phyloP scores from a whole-genome alignment of 2,888 invertebrate species.

The Acanthoscelides obtectus region DNA sequence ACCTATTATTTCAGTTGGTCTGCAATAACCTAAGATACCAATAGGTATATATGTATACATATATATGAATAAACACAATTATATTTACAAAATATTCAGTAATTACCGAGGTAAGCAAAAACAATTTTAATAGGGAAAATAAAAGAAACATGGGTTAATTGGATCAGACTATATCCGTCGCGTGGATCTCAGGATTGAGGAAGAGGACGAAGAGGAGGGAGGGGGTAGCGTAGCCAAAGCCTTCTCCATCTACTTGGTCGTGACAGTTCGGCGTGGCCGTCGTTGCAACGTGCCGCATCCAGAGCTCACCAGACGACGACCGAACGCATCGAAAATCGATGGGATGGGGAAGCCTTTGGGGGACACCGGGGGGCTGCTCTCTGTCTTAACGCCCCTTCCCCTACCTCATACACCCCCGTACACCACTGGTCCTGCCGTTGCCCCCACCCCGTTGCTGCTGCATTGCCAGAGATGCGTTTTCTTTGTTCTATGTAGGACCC shows the following conservation, averaged over 20 bases:
- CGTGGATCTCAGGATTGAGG: neutral
- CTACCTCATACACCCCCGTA: neutral
- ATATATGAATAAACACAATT: too few species aligned
- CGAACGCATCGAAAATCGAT: neutral
- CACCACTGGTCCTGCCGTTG: neutral
- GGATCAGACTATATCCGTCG: neutral
- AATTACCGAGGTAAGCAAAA: too few species aligned
- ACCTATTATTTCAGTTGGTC: too few species aligned
- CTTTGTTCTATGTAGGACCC: neutral
- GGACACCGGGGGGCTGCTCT: neutral
- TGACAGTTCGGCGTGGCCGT: neutral
- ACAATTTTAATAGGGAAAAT: neutral
- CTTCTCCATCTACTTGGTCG: neutral
- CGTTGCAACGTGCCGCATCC: neutral
- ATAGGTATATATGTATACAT: too few species aligned
- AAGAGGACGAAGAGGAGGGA: neutral
- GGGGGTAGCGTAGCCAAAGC: neutral
- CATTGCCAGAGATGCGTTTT: neutral
- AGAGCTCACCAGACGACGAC: neutral
- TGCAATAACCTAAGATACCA: too few species aligned
- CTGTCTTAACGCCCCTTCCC: neutral
- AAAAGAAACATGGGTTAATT: neutral
- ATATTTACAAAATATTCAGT: too few species aligned
- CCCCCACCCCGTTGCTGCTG: neutral
- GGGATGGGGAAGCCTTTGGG: neutral